Evolutionary conservation across 1,140 invertebrate species (phyloP), one percentile per base, ranked within the genome.

Genomic region (Lamellibrachia luymesi): DNA sequence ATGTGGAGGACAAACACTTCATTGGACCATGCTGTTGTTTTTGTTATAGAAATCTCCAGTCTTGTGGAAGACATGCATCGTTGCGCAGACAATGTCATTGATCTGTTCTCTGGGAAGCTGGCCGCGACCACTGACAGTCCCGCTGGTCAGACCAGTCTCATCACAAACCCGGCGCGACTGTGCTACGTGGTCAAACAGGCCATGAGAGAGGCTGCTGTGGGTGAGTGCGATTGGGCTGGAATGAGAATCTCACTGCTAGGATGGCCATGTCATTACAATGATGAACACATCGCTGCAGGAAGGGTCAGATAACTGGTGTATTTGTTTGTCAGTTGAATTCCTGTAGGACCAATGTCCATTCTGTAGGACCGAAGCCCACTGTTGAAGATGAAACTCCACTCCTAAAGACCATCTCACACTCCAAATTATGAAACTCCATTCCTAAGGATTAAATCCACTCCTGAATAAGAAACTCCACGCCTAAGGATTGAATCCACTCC

Each of bases 131-230:
- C 95, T 0, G 94, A 94, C 92, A 94, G 95, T 49, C 93, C 94
- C 51, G 51, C 80, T n/a, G 56, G 93, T 22, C 94, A 95, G n/a
- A 92, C 51, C 27, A 94, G 93, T 91, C 92, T 95, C 4, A 94
- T 95, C 92, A 94, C 95, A 50, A 96, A 97, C 95, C 97, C 97
- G 91, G 96, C 97, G 17, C 96, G 96, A 94, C 96, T 97, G 8
- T 97, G 97, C 96, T 97, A 96, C 93, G 96, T 97, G 4, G 97
- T 97, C 52, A 97, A 97, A 95, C 97, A 97, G 94, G 97, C 96
- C 25, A 93, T 97, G 22, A 95, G 97, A 94, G 97, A 97, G 95
- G 96, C 96, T 91, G 97, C 97, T 92, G 97, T 97, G 94, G 97
- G 96, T 96, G 94, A 93, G 94, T 94, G 22, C 52, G 5, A 13